Conservation (phyloP, 2,797 vertebrate genomes). For the Girardinus metallicus region DNA sequence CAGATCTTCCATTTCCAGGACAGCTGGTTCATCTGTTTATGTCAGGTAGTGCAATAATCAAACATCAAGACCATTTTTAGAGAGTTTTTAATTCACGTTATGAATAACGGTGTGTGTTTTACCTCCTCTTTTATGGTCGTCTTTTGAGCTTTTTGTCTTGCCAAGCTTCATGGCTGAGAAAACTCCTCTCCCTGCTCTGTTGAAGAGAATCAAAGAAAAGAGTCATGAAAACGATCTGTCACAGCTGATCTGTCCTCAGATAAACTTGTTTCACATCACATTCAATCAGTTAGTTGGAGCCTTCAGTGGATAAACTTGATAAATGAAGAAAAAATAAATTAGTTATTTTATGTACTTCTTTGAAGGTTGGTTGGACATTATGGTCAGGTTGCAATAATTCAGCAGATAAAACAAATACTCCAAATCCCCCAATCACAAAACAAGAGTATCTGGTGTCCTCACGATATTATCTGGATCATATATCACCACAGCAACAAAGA, state of each 20-base stretch:
- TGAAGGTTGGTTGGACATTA: neutral
- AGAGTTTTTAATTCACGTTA: neutral
- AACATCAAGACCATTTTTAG: neutral
- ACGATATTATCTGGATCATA: conserved; percentile 80
- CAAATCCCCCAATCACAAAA: conserved; percentile 77
- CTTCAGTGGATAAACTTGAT: neutral
- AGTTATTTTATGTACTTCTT: neutral
- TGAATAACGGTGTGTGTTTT: conserved; percentile 27
- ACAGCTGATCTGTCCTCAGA: conserved; percentile 1
- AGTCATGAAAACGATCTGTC: conserved; percentile 17
- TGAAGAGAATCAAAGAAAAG: conserved; percentile 20
- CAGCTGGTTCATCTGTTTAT: conserved; percentile 87
- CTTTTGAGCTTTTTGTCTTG: conserved; percentile 88
- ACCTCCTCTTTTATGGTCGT: conserved; percentile 89
- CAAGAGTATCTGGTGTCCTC: conserved; percentile 78
- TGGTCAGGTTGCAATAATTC: conserved; percentile 20
- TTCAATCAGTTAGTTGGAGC: neutral
- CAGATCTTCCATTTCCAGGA: conserved; percentile 92
- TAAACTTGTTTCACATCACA: conserved; percentile 4
- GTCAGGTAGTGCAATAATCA: neutral
- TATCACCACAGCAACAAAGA: conserved; percentile 80
- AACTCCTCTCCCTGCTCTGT: conserved; percentile 92
- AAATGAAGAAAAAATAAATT: neutral
- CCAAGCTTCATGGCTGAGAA: conserved; percentile 98
- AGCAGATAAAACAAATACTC: conserved; percentile 25